These are phyloP conservation scores for Embiotoca jacksoni DNA, from an alignment of 2,113 vertebrate species.

Conservation along the genomic window DNA sequence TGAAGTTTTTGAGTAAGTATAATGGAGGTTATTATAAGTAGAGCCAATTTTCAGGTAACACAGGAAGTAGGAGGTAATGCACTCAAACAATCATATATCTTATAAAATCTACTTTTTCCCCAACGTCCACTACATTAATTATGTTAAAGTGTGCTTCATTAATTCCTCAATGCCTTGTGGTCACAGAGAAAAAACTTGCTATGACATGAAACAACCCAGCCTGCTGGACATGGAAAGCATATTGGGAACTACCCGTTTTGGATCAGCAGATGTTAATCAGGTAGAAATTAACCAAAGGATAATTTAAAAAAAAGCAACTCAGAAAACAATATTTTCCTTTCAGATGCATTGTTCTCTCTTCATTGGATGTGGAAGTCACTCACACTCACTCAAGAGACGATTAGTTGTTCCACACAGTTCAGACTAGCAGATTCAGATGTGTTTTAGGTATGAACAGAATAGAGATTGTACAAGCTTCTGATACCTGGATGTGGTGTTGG, in stretches of 20 bases:
- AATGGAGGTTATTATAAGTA: background rate
- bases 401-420: background rate
- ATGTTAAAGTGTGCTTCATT: conserved; percentile 2
- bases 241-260: background rate
- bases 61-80: conserved; percentile 17
- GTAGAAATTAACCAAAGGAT: background rate
- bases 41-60: conserved; percentile 12
- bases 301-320: background rate
- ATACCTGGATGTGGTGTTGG: conserved; percentile 95
- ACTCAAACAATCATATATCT: conserved; percentile 17
- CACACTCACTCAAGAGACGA: background rate
- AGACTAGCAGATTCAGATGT: background rate
- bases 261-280: background rate
- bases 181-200: conserved; percentile 24
- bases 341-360: background rate
- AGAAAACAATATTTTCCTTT: background rate
- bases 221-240: background rate
- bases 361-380: background rate
- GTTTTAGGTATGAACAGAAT: background rate
- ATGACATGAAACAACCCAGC: conserved; percentile 5
- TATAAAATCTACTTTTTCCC: background rate
- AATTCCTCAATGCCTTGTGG: conserved; percentile 14
- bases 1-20: background rate
- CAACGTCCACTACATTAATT: background rate
- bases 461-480: background rate